Conservation (phyloP, 2,797 vertebrate species). For the Crax fasciolata region DNA sequence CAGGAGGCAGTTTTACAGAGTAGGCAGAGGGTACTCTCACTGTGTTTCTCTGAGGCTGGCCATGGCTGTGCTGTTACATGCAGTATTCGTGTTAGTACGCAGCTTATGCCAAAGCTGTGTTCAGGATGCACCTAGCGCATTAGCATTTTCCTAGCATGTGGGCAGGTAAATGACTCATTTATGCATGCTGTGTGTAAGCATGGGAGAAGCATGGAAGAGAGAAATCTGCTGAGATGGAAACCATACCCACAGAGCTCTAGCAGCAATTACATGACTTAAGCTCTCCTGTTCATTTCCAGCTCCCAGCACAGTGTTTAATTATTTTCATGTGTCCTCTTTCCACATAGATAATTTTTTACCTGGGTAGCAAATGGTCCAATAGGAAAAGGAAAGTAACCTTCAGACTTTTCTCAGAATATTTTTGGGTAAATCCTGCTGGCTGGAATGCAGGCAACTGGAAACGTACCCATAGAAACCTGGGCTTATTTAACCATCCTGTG, state of each 20-base stretch:
- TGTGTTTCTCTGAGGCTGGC: neutral
- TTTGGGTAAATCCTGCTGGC: neutral
- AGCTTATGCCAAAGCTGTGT: neutral
- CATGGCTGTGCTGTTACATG: neutral
- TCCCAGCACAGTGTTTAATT: neutral
- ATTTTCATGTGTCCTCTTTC: slow-evolving; percentile 17
- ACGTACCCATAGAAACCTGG: neutral
- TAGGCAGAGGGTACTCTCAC: neutral
- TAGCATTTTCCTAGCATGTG: neutral
- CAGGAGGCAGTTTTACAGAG: neutral
- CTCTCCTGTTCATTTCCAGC: neutral
- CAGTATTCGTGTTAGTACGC: neutral
- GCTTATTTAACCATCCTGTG: slow-evolving; percentile 12
- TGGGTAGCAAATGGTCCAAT: neutral
- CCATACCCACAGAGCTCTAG: neutral
- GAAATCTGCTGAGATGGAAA: neutral
- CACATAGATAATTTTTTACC: neutral
- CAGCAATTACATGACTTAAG: neutral
- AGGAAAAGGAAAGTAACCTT: neutral
- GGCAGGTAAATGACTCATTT: neutral
- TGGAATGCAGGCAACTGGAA: neutral
- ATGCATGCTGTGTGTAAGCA: neutral
- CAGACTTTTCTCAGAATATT: neutral
- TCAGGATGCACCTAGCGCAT: neutral
- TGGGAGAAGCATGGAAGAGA: neutral